Percentiles rank a stretch among this genome's conserved stretches.
phyloP scores from a whole-genome alignment of 2,113 vertebrate genomes.

The Gallinago paraguaiae region DNA sequence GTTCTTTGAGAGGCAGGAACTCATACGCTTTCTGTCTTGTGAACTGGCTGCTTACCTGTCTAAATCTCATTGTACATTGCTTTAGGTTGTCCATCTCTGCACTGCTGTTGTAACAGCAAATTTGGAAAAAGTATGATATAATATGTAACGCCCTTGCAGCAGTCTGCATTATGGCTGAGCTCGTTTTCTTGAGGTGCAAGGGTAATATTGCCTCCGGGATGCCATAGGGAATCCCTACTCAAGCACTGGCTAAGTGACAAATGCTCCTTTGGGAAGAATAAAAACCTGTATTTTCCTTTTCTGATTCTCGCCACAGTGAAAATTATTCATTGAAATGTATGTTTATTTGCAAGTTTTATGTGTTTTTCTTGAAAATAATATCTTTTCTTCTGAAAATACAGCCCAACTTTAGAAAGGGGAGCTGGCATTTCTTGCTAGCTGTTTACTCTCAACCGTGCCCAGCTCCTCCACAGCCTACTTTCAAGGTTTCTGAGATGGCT shows the following conservation, averaged over 20 bases:
- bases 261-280: background rate
- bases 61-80: background rate
- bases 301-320: background rate
- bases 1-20: background rate
- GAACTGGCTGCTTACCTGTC: background rate
- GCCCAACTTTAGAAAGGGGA: background rate
- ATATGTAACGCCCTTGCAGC: rapidly evolving
- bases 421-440: background rate
- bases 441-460: background rate
- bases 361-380: background rate
- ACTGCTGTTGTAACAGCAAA: background rate
- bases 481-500: background rate
- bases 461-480: background rate
- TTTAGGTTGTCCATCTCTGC: background rate
- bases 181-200: background rate
- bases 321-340: background rate
- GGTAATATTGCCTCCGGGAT: background rate
- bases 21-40: rapidly evolving
- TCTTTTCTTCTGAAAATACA: background rate
- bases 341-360: background rate
- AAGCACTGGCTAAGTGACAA: background rate
- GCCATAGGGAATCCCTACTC: background rate
- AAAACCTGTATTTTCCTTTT: background rate
- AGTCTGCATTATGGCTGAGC: background rate
- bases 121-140: background rate